These are phyloP conservation scores for Drosophila kambysellisi DNA, from an alignment of 2,888 invertebrate genomes.

Conservation along the genomic window DNA sequence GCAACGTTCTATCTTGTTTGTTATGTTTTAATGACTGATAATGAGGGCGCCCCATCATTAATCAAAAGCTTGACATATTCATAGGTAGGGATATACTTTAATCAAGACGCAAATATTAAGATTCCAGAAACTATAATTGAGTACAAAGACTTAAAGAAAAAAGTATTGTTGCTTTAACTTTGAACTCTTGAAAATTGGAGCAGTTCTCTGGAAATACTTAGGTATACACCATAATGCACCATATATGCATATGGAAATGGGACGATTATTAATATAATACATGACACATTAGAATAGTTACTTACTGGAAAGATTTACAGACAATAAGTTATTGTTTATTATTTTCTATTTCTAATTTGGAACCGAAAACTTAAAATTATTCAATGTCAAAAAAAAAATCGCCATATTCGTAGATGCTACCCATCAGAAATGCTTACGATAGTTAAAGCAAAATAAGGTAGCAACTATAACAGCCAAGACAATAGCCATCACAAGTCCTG, in stretches of 20 bases:
- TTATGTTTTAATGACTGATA: conserved; percentile 54
- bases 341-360: not conserved
- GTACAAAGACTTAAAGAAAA: not conserved
- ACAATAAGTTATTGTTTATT: not conserved
- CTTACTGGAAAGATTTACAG: not conserved
- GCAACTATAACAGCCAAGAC: not conserved
- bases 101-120: not conserved
- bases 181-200: not conserved
- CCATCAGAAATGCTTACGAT: not conserved
- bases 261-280: not conserved
- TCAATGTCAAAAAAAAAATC: not conserved
- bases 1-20: no score
- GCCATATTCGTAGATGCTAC: not conserved
- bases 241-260: not conserved
- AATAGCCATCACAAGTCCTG: not conserved
- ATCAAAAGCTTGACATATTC: conserved; percentile 44
- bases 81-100: not conserved
- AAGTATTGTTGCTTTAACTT: not conserved
- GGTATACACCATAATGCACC: not conserved
- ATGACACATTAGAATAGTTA: not conserved
- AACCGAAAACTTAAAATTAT: not conserved
- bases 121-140: not conserved
- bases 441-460: not conserved
- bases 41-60: conserved; percentile 44
- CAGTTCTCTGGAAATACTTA: not conserved